Evolutionary conservation across 2,797 vertebrate species (phyloP), one percentile per base, ranked within the genome.

Genomic region (Xiphophorus birchmanni): DNA sequence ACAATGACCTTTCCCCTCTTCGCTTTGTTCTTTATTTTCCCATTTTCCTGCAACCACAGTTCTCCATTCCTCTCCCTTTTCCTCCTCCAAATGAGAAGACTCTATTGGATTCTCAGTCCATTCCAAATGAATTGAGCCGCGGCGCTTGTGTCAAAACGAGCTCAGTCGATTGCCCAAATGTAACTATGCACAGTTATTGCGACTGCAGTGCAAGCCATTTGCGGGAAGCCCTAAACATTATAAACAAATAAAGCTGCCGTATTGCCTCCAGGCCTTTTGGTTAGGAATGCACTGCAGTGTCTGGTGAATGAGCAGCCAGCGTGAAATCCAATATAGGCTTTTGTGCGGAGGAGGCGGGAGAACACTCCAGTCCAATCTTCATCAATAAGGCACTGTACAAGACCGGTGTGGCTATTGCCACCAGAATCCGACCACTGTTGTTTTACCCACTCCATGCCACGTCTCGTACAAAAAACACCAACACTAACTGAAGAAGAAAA

Each of bases 181-280:
- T 95, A 95, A 96, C 93, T 95, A 92, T 91, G 93, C 93, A 91
- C 92, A 93, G 94, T 95, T 95, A 94, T 94, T 88, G 73, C 91
- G 87, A 91, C 90, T 88, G 91, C 89, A 79, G 89, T 85, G 84
- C 88, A 84, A 82, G 91, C 92, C 92, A 93, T 96, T 95, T 94
- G 91, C 84, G 89, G 92, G 92, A 94, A 93, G 93, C 90, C 90
- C 93, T 93, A 92, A 94, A 95, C 95, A 95, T 96, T 96, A 93
- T 94, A 95, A 95, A 95, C 95, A 95, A 96, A 96, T 95, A 96
- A 95, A 95, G 92, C 91, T 87, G 87, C 87, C 85, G 88, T 93
- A 92, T 95, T 90, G 94, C 95, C 94, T 92, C 81, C 78, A 87
- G 95, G 94, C 91, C 88, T 86, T 72, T 93, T 89, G 91, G 91